These are phyloP conservation scores for Heliconius erato DNA, from an alignment of 2,888 invertebrate species.

Conservation along the genomic window DNA sequence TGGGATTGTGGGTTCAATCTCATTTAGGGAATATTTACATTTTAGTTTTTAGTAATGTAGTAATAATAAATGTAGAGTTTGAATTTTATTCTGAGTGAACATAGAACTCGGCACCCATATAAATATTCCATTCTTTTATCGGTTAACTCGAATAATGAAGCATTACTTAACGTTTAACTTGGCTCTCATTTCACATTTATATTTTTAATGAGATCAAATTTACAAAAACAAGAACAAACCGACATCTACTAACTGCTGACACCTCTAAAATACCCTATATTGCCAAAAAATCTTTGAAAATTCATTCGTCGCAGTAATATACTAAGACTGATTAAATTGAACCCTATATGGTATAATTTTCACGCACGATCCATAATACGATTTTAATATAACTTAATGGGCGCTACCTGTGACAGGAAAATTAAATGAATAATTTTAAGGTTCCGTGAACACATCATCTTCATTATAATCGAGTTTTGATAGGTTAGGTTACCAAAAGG, in stretches of 20 bases:
- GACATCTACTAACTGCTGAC: background rate
- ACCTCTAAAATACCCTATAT: background rate
- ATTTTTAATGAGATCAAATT: background rate
- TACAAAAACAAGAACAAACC: background rate
- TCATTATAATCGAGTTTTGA: background rate
- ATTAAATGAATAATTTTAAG: slow-evolving; percentile 26
- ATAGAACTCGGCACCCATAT: too few species aligned
- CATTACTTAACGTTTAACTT: too few species aligned
- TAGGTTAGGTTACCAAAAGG: background rate
- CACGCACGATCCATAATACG: slow-evolving; percentile 26
- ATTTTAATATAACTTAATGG: slow-evolving; percentile 34
- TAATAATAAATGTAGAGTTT: too few species aligned
- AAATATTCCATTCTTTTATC: too few species aligned
- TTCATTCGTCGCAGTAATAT: slow-evolving; percentile 13
- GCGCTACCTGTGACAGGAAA: slow-evolving; percentile 41
- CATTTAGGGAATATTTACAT: background rate
- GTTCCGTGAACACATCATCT: slow-evolving; percentile 11
- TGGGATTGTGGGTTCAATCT: background rate
- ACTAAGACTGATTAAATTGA: slow-evolving; percentile 13
- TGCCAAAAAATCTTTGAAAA: background rate
- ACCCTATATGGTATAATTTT: slow-evolving; percentile 32
- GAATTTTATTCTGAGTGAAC: too few species aligned
- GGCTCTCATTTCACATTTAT: too few species aligned
- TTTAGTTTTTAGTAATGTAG: too few species aligned
- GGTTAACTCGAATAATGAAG: too few species aligned